Conservation (phyloP, 2,888 invertebrate species). For the Leptinotarsa haldemani region DNA sequence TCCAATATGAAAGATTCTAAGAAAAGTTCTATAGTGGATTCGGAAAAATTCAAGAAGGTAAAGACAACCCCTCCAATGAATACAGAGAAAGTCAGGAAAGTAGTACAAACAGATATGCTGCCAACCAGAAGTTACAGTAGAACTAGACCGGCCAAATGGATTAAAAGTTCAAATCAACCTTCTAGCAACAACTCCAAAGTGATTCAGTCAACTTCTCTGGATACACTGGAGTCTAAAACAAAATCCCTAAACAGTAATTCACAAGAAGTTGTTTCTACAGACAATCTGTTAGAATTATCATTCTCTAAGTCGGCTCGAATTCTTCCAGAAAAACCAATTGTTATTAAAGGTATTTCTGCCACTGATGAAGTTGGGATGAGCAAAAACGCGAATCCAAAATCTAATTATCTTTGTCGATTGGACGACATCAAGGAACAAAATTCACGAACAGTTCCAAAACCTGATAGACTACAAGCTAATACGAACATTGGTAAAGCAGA, state of each 20-base stretch:
- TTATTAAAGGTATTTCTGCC: too few relatives aligned
- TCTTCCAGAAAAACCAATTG: not conserved
- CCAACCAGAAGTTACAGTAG: conserved; percentile 23
- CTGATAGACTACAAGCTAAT: not conserved
- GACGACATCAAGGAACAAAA: not conserved
- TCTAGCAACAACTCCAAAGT: not conserved
- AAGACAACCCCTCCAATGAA: not conserved
- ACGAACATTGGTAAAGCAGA: too few relatives aligned
- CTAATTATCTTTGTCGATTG: too few relatives aligned
- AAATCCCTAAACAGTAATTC: not conserved
- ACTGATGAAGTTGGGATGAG: too few relatives aligned
- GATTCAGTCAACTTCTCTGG: not conserved
- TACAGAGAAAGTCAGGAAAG: conserved; percentile 2
- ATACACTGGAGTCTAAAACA: not conserved
- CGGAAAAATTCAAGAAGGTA: not conserved
- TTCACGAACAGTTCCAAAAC: not conserved
- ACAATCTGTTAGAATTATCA: conserved; percentile 12
- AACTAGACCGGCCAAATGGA: conserved; percentile 21
- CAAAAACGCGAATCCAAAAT: not conserved
- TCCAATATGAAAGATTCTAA: not conserved
- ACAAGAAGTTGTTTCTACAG: conserved; percentile 17
- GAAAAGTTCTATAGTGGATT: not conserved
- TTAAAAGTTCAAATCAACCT: conserved; percentile 5
- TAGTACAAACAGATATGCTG: not conserved
- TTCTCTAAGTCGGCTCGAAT: not conserved